These are phyloP conservation scores for Machimus rusticus DNA, from an alignment of 2,888 invertebrate genomes.

Conservation along the genomic window DNA sequence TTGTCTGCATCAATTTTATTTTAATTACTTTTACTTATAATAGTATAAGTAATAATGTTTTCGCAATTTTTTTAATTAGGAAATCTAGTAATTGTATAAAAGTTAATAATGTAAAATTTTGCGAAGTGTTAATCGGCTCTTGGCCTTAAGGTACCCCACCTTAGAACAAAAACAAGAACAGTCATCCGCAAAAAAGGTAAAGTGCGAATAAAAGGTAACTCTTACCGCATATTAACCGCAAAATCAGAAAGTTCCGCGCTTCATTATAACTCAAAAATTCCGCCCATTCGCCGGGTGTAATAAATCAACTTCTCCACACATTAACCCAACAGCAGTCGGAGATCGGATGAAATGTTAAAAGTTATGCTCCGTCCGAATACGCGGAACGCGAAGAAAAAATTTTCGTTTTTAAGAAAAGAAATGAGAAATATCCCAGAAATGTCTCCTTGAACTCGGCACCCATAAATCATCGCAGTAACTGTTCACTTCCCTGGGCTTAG, in stretches of 20 bases:
- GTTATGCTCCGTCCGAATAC: background rate
- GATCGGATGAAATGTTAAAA: background rate
- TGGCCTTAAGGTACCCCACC: background rate
- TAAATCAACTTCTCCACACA: background rate
- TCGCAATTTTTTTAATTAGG: background rate
- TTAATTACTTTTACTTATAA: too few relatives aligned
- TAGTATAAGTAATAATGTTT: too few relatives aligned
- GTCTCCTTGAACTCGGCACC: background rate
- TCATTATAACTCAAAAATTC: background rate
- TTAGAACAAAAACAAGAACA: background rate
- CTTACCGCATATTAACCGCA: background rate
- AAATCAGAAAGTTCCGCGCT: background rate
- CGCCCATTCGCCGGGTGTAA: background rate
- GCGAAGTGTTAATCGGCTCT: background rate
- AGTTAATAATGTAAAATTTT: background rate
- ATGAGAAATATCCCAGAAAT: background rate
- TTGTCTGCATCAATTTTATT: too few relatives aligned
- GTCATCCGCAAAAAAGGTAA: background rate
- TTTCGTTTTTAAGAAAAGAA: background rate
- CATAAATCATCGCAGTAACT: constrained; percentile 10
- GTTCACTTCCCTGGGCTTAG: background rate
- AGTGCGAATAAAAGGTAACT: background rate
- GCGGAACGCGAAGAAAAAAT: background rate
- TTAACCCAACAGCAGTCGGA: background rate
- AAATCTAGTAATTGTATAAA: background rate